A percentile compares a stretch with the other conserved stretches of the same genome.
Conservation (phyloP, 2,888 invertebrate species). For the Drosophila lacicola region DNA sequence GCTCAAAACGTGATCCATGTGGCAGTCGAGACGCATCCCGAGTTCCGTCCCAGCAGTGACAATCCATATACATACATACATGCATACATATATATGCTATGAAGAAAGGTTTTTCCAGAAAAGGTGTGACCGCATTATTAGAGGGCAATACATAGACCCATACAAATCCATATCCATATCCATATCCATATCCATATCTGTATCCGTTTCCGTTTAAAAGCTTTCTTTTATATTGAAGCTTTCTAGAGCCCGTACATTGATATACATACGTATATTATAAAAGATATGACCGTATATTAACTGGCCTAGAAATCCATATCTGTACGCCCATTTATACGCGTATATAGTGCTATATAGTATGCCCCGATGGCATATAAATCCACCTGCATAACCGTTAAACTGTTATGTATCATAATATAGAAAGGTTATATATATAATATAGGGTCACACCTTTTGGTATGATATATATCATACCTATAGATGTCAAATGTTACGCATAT, state of each 20-base stretch:
- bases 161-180: conserved; percentile 1
- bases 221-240: no score
- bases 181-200: background rate
- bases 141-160: background rate
- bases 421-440: no score
- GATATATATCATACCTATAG: no score
- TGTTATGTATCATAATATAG: background rate
- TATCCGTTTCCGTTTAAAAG: background rate
- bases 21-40: background rate
- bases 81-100: background rate
- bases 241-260: no score
- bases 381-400: background rate
- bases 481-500: no score
- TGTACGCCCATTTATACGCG: background rate
- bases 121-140: conserved; percentile 1
- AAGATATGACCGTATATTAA: background rate
- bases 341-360: no score
- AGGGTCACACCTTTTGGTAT: no score
- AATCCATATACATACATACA: background rate
- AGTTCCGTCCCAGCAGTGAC: conserved; percentile 39
- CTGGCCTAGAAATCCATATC: background rate
- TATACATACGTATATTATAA: background rate
- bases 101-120: background rate
- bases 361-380: background rate
- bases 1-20: conserved; percentile 49